Evolutionary conservation across 1,140 invertebrate species (phyloP).

Genomic region (Drosophila saltans): DNA sequence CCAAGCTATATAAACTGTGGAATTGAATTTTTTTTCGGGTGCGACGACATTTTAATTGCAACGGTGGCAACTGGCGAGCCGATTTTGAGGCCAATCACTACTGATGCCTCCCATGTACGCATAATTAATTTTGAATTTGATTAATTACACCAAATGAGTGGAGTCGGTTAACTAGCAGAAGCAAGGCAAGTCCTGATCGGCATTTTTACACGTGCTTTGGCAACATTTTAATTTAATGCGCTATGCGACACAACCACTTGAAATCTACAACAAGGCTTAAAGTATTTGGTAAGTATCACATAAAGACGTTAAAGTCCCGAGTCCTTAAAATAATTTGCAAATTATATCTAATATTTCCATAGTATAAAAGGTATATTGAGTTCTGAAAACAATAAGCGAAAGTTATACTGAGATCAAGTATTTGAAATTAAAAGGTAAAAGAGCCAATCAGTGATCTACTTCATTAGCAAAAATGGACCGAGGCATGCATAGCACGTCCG

Average conservation of each 20-base stretch:
- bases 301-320: no score
- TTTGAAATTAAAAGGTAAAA: not conserved
- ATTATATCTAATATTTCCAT: no score
- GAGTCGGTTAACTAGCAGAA: constrained; percentile 5
- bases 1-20: not conserved
- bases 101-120: constrained; percentile 19
- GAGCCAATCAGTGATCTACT: constrained; percentile 46
- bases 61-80: not conserved
- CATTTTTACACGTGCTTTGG: constrained; percentile 17
- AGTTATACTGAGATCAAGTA: no score
- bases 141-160: constrained; percentile 40
- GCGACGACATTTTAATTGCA: constrained; percentile 33
- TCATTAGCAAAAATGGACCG: constrained; percentile 57
- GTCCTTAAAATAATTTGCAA: no score
- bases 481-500: constrained; percentile 58
- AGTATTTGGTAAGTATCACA: no score
- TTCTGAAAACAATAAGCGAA: no score
- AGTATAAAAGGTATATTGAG: no score
- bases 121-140: constrained; percentile 61
- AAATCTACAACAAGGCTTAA: no score
- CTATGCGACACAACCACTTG: not conserved
- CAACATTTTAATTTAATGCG: not conserved
- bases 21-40: constrained; percentile 28
- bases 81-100: constrained; percentile 20
- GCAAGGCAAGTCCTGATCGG: constrained; percentile 2